phyloP scores from a whole-genome alignment of 2,888 invertebrate genomes.

The Macaria notata region DNA sequence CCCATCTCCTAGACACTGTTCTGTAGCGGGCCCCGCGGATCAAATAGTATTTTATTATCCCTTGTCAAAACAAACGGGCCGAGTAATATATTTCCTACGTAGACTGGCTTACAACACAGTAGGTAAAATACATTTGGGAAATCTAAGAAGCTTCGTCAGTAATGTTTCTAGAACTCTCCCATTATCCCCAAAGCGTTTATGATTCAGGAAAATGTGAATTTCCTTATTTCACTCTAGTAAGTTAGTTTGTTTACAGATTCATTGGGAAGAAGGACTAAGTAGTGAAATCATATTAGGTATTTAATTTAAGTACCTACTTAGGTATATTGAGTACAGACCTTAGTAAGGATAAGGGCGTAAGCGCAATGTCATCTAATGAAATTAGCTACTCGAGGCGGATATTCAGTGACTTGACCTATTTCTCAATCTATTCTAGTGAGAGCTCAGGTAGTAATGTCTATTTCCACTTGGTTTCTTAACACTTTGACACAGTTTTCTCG shows the following conservation, averaged over 20 bases:
- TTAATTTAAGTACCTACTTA: too few species aligned
- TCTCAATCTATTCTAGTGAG: constrained; percentile 47
- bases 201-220: background rate
- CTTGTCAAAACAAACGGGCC: constrained; percentile 39
- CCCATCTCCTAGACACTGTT: constrained; percentile 21
- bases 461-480: constrained; percentile 60
- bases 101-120: constrained; percentile 25
- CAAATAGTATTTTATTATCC: constrained; percentile 40
- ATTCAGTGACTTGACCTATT: constrained; percentile 51
- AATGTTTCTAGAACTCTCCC: constrained; percentile 15
- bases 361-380: constrained; percentile 31
- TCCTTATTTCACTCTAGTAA: too few species aligned
- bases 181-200: constrained; percentile 2
- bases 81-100: constrained; percentile 27
- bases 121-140: constrained; percentile 13
- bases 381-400: constrained; percentile 12
- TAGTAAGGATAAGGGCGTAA: constrained; percentile 11
- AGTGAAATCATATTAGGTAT: too few species aligned
- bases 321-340: too few species aligned
- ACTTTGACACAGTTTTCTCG: constrained; percentile 54
- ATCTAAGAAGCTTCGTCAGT: constrained; percentile 21
- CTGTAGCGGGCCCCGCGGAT: constrained; percentile 25
- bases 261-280: too few species aligned
- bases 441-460: constrained; percentile 56
- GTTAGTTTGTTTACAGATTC: too few species aligned